Evolutionary conservation across 2,888 invertebrate species (phyloP).

Genomic region (Nomada ferruginata): DNA sequence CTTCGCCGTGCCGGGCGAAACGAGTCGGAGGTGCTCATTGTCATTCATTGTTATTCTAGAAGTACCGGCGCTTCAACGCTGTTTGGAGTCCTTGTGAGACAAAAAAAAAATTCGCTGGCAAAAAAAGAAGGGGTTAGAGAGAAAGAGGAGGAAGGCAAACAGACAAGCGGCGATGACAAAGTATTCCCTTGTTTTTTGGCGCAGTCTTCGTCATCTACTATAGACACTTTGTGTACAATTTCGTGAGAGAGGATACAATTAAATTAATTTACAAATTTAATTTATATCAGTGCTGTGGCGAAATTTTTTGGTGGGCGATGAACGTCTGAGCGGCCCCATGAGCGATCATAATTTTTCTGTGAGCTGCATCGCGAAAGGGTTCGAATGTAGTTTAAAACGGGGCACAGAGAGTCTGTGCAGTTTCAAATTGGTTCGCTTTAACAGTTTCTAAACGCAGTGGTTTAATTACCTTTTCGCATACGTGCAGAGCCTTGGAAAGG

Average conservation of each 20-base stretch:
- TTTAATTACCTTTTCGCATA: constrained; percentile 42
- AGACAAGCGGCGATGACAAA: constrained; percentile 27
- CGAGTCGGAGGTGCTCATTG: constrained; percentile 34
- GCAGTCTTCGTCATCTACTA: too few relatives aligned
- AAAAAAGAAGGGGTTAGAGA: not conserved
- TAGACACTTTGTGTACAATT: too few relatives aligned
- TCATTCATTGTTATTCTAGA: constrained; percentile 73
- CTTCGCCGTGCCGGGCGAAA: constrained; percentile 46
- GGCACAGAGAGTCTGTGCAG: too few relatives aligned
- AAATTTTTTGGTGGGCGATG: constrained; percentile 40
- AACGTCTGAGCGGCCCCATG: constrained; percentile 57
- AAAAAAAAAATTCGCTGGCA: not conserved
- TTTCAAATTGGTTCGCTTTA: too few relatives aligned
- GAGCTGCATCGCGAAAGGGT: too few relatives aligned
- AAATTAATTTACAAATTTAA: too few relatives aligned
- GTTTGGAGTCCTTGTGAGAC: constrained; percentile 52
- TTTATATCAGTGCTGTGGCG: too few relatives aligned
- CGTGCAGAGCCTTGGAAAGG: constrained; percentile 61
- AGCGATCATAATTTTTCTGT: not conserved
- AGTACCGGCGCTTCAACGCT: constrained; percentile 61
- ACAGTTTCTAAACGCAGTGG: constrained; percentile 57
- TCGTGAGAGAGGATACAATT: too few relatives aligned
- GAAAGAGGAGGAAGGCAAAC: not conserved
- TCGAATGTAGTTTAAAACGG: too few relatives aligned
- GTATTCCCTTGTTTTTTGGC: constrained; percentile 36